phyloP scores from a whole-genome alignment of 2,113 vertebrate genomes.

The Gracilinanus agilis region DNA sequence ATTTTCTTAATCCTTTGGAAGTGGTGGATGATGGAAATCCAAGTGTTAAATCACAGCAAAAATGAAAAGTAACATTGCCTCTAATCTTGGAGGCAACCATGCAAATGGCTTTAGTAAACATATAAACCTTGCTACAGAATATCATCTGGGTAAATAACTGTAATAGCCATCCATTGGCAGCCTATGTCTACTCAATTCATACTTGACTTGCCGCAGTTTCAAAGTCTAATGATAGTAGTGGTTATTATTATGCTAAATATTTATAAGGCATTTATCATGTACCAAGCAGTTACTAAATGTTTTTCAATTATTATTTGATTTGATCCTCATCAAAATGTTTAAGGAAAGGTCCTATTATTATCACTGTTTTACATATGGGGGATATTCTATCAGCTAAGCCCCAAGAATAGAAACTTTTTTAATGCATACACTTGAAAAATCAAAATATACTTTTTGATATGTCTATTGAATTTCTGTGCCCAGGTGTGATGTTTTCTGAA shows the following conservation, averaged over 20 bases:
- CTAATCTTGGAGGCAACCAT: background rate
- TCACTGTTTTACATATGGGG: background rate
- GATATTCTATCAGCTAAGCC: background rate
- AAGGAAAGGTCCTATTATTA: background rate
- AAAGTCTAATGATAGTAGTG: background rate
- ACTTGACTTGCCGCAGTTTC: background rate
- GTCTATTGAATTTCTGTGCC: background rate
- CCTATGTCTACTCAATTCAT: background rate
- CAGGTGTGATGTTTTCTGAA: background rate
- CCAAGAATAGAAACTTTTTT: background rate
- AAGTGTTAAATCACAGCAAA: background rate
- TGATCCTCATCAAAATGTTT: background rate
- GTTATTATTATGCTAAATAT: background rate
- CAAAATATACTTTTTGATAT: background rate
- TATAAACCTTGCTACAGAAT: background rate
- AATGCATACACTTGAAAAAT: background rate
- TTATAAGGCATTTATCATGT: background rate
- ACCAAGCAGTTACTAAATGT: background rate
- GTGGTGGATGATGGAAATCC: background rate
- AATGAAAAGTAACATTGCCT: background rate
- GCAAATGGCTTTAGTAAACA: background rate
- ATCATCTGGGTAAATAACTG: background rate
- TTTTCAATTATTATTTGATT: background rate
- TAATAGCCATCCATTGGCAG: background rate
- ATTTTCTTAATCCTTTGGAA: no score